These are phyloP conservation scores for Chelonia mydas DNA, from an alignment of 2,797 vertebrate species.

Conservation along the genomic window DNA sequence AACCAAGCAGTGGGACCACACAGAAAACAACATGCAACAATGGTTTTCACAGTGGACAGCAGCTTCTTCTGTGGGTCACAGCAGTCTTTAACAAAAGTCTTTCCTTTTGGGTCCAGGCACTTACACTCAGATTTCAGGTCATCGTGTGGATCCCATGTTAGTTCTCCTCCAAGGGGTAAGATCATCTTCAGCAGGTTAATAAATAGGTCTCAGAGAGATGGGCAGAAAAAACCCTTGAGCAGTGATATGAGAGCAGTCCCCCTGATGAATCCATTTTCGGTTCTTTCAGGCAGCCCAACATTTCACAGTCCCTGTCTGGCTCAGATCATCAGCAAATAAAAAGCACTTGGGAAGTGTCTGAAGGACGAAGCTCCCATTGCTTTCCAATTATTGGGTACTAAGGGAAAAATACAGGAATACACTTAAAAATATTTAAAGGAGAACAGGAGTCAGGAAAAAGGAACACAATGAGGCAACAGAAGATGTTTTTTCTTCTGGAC, in stretches of 20 bases:
- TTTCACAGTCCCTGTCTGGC: neutral
- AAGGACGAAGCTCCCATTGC: neutral
- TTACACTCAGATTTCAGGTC: neutral
- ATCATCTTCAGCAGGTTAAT: neutral
- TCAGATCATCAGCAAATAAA: neutral
- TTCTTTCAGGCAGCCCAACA: neutral
- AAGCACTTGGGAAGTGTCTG: neutral
- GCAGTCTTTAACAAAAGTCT: neutral
- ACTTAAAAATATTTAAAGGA: neutral
- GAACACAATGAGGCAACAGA: neutral
- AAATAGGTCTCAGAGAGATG: neutral
- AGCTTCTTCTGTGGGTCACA: neutral
- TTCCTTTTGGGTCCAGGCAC: neutral
- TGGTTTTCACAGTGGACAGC: neutral
- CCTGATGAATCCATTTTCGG: neutral
- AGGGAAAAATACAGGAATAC: neutral
- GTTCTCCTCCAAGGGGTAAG: neutral
- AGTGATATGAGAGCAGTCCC: neutral
- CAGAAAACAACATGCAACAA: too few relatives aligned
- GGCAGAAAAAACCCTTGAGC: neutral
- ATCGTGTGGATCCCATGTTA: neutral
- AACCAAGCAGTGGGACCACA: neutral
- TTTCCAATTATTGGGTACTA: neutral
- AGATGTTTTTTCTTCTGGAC: neutral
- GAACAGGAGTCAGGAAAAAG: neutral